A percentile compares a stretch with the other conserved stretches of the same genome.
phyloP scores from a whole-genome alignment of 2,888 invertebrate genomes.

The Drosophila macrothrix region DNA sequence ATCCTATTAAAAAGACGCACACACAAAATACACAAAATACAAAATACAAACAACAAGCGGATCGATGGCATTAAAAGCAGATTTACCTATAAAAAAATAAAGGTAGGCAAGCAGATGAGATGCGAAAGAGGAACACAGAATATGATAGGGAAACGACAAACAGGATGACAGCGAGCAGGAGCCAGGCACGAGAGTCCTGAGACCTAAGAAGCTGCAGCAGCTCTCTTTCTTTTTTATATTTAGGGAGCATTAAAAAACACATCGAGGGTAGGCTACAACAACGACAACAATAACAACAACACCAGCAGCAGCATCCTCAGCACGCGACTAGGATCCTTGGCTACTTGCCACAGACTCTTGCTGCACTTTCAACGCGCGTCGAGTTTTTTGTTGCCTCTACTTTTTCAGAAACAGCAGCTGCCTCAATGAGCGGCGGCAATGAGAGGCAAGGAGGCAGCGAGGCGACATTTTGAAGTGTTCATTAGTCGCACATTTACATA shows the following conservation, averaged over 20 bases:
- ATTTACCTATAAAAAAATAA: constrained; percentile 75
- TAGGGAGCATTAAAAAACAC: constrained; percentile 57
- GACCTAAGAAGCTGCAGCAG: constrained; percentile 53
- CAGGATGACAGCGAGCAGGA: constrained; percentile 37
- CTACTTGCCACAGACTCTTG: constrained; percentile 47
- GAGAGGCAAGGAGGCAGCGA: constrained; percentile 24
- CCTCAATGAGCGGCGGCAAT: constrained; percentile 19
- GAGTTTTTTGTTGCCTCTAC: constrained; percentile 17
- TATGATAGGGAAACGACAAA: constrained; percentile 65
- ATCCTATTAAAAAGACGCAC: constrained; percentile 77
- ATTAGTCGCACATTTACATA: constrained; percentile 84
- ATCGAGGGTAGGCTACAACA: constrained; percentile 47
- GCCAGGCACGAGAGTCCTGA: constrained; percentile 64
- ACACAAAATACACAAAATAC: constrained; percentile 50
- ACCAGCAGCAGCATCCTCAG: constrained; percentile 34
- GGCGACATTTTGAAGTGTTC: constrained; percentile 79
- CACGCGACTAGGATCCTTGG: constrained; percentile 65
- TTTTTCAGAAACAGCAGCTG: constrained; percentile 62
- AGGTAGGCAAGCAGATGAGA: constrained; percentile 66
- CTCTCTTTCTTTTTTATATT: constrained; percentile 31
- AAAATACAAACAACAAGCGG: constrained; percentile 58
- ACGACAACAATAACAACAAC: constrained; percentile 40
- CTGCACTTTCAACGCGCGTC: constrained; percentile 62
- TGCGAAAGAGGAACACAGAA: constrained; percentile 32
- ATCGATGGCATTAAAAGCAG: constrained; percentile 70